Conservation (phyloP, 2,113 vertebrate species). For the Podarcis muralis region DNA sequence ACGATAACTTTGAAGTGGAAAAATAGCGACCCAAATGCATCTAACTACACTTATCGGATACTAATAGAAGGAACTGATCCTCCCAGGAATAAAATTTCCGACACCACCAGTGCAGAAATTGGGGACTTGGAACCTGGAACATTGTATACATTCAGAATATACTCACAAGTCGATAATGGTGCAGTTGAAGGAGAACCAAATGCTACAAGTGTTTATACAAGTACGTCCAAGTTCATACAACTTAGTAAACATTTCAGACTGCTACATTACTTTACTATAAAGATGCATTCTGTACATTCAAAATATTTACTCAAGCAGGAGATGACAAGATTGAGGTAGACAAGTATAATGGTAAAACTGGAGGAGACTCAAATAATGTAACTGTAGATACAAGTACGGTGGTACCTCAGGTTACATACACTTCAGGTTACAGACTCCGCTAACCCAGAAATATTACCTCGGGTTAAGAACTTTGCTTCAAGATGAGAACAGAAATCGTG, state of each 20-base stretch:
- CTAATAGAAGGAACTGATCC: accelerated
- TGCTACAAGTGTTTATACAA: not conserved
- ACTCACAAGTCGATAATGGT: slow-evolving; percentile 10
- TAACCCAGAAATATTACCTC: too few relatives aligned
- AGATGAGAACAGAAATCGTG: too few relatives aligned
- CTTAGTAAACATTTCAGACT: too few relatives aligned
- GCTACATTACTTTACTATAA: not conserved
- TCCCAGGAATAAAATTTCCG: accelerated
- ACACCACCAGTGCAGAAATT: not conserved
- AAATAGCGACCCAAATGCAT: not conserved
- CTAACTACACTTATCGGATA: not conserved
- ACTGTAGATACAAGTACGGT: not conserved
- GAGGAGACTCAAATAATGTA: not conserved
- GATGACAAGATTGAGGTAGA: too few relatives aligned
- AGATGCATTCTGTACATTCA: slow-evolving; percentile 11
- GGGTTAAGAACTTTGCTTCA: too few relatives aligned
- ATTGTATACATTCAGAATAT: slow-evolving; percentile 26
- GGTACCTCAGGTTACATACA: too few relatives aligned
- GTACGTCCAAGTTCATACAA: not conserved
- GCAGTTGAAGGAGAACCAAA: slow-evolving; percentile 4
- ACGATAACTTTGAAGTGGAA: slow-evolving; percentile 41
- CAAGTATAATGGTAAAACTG: not conserved
- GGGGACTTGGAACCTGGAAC: slow-evolving; percentile 8
- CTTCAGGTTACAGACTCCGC: too few relatives aligned
- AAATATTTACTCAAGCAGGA: not conserved